A percentile compares a stretch with the other conserved stretches of the same genome.
phyloP scores from a whole-genome alignment of 2,113 vertebrate genomes.

The Ceyx cyanopectus region DNA sequence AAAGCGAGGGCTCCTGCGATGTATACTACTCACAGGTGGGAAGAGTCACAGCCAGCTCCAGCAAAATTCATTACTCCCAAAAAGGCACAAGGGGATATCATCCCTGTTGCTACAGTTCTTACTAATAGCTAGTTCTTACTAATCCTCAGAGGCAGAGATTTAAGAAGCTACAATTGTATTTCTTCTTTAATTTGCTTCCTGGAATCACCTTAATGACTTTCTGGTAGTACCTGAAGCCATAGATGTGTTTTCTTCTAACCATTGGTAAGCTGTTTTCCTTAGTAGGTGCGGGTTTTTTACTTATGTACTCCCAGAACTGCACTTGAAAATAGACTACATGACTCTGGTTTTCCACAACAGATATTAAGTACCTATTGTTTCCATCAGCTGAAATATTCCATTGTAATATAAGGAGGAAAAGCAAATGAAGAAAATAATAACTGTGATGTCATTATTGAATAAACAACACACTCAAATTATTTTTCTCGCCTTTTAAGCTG shows the following conservation, averaged over 20 bases:
- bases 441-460: neutral
- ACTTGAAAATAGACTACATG: neutral
- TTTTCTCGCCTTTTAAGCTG: conserved; percentile 5
- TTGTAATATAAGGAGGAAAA: neutral
- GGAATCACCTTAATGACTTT: neutral
- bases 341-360: neutral
- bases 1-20: neutral
- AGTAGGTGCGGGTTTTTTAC: neutral
- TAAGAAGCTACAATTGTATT: neutral
- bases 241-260: neutral
- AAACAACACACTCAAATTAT: neutral
- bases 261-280: neutral
- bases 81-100: neutral
- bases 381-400: neutral
- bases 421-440: neutral
- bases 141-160: neutral
- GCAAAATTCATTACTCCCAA: neutral
- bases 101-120: neutral
- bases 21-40: neutral
- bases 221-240: neutral
- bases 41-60: neutral
- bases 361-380: neutral
- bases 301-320: neutral
- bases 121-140: neutral
- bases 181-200: neutral